These are phyloP conservation scores for Prunella strophiata DNA, from an alignment of 2,797 vertebrate genomes.

Conservation along the genomic window DNA sequence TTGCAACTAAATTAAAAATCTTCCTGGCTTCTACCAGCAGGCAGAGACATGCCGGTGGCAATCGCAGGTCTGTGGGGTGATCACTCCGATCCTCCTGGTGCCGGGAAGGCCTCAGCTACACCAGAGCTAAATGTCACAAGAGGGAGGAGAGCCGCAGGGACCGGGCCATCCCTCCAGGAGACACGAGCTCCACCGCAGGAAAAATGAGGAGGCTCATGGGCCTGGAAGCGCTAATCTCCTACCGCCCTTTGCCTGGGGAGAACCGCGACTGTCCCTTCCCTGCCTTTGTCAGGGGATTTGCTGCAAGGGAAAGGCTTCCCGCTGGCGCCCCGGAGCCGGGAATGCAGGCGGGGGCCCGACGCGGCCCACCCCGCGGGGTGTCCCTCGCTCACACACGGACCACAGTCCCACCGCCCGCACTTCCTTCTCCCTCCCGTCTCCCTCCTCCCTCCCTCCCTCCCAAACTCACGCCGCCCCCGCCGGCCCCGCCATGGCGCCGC, in stretches of 20 bases:
- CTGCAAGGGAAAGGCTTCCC: not conserved
- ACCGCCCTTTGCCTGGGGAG: not conserved
- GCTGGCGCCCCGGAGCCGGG: not conserved
- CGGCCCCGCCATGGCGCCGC: not conserved
- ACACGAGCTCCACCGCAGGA: not conserved
- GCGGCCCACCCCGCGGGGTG: not conserved
- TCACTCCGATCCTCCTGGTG: accelerated
- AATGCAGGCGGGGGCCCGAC: not conserved
- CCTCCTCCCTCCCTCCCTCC: not conserved
- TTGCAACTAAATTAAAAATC: not conserved
- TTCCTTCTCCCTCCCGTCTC: not conserved
- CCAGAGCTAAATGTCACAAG: accelerated
- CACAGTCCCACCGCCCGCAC: not conserved
- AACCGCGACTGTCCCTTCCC: not conserved
- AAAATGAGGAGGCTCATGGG: not conserved
- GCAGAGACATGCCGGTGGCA: not conserved
- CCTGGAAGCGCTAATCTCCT: not conserved
- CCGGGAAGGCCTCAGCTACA: not conserved
- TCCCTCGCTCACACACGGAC: not conserved
- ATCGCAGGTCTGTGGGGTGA: accelerated
- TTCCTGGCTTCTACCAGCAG: not conserved
- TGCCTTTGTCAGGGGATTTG: not conserved
- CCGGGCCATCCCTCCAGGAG: accelerated
- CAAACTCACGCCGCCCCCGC: not conserved
- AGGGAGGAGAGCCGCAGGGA: not conserved